These are phyloP conservation scores for Sylvilagus bachmani DNA, from an alignment of 2,113 vertebrate genomes.

Conservation along the genomic window DNA sequence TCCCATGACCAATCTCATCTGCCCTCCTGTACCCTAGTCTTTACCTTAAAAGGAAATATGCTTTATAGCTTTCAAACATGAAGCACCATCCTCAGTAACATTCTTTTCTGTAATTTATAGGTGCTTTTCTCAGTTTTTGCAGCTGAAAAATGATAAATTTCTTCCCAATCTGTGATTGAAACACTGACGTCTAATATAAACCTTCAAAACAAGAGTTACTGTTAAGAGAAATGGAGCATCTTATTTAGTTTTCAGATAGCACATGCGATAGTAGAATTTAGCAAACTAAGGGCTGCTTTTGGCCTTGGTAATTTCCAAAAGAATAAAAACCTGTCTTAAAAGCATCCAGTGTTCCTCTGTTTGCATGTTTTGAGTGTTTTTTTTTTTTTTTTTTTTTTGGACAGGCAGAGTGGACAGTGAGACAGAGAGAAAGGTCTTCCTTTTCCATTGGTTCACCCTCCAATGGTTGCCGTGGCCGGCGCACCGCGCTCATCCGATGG, in stretches of 20 bases:
- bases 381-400: too few relatives aligned
- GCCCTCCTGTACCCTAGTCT: not conserved
- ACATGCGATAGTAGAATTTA: not conserved
- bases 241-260: constrained; percentile 27
- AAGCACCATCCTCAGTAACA: not conserved
- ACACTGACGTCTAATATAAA: constrained; percentile 36
- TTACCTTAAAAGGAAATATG: constrained; percentile 34
- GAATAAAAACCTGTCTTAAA: constrained; percentile 26
- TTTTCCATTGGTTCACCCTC: too few relatives aligned
- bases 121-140: not conserved
- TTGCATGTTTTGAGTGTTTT: not conserved
- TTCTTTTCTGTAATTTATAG: constrained; percentile 23
- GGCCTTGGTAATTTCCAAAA: not conserved
- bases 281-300: not conserved
- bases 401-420: too few relatives aligned
- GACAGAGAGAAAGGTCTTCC: too few relatives aligned
- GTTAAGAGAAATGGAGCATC: constrained; percentile 26
- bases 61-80: constrained; percentile 48
- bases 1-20: constrained; percentile 25
- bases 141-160: constrained; percentile 49
- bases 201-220: constrained; percentile 30
- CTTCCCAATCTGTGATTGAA: constrained; percentile 24
- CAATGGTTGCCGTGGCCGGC: too few relatives aligned
- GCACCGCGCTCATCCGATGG: too few relatives aligned
- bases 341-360: constrained; percentile 8